These are phyloP conservation scores for Colletes gigas DNA, from an alignment of 1,140 invertebrate genomes.

Conservation along the genomic window DNA sequence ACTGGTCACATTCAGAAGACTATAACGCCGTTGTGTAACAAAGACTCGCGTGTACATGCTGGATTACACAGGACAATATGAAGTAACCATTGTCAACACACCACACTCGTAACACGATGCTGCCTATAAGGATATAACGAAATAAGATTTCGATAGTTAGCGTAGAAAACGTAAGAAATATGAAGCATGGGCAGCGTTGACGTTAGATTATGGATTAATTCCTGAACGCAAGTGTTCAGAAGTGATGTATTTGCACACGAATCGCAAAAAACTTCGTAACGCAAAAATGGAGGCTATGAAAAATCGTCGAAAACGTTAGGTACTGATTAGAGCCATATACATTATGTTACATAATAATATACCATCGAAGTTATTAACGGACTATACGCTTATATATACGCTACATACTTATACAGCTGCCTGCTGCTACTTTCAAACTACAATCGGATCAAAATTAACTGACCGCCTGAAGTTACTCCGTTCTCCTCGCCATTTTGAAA, in stretches of 20 bases:
- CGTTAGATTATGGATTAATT: constrained; percentile 1
- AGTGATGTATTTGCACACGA: not conserved
- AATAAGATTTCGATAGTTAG: constrained; percentile 19
- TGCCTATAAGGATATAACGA: constrained; percentile 29
- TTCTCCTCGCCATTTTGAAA: no score
- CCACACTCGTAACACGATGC: constrained; percentile 37
- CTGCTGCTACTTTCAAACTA: constrained; percentile 38
- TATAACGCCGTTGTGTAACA: constrained; percentile 36
- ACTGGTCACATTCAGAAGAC: constrained; percentile 52
- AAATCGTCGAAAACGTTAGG: constrained; percentile 29
- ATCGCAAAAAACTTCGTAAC: constrained; percentile 4
- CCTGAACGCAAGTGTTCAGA: constrained; percentile 2
- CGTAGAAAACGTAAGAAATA: constrained; percentile 30
- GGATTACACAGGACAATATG: constrained; percentile 42
- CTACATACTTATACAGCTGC: constrained; percentile 51
- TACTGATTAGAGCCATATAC: constrained; percentile 61
- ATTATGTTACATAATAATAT: constrained; percentile 38
- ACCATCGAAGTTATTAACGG: constrained; percentile 59
- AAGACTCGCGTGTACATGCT: constrained; percentile 30
- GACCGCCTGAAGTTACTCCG: not conserved
- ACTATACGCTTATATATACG: constrained; percentile 59
- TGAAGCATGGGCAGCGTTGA: constrained; percentile 28
- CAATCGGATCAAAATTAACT: not conserved
- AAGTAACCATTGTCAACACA: constrained; percentile 43
- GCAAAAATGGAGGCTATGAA: constrained; percentile 10